These are phyloP conservation scores for Leptinotarsa juncta DNA, from an alignment of 2,888 invertebrate genomes.

Conservation along the genomic window DNA sequence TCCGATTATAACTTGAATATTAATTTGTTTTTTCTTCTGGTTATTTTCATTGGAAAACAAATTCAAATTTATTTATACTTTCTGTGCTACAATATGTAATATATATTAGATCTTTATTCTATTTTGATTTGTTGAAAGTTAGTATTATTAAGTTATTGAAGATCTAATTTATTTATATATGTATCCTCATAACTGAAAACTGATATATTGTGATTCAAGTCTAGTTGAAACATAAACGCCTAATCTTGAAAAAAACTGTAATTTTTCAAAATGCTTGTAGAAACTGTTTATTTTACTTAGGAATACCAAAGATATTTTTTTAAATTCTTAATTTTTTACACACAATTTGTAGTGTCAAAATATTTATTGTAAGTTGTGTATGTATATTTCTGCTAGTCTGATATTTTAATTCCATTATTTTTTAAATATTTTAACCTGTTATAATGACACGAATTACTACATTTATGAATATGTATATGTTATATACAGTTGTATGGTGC, in stretches of 20 bases:
- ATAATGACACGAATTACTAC: constrained; percentile 47
- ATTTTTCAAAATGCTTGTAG: constrained; percentile 34
- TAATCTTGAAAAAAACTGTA: constrained; percentile 27
- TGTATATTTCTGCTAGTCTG: constrained; percentile 55
- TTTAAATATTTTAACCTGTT: constrained; percentile 51
- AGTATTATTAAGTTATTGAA: constrained; percentile 42
- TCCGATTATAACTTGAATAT: background rate
- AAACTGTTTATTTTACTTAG: constrained; percentile 41
- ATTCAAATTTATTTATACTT: constrained; percentile 19
- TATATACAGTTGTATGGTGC: constrained; percentile 55
- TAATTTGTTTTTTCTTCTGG: background rate
- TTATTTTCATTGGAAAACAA: background rate
- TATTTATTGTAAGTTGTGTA: constrained; percentile 44
- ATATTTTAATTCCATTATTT: constrained; percentile 54
- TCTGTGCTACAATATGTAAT: constrained; percentile 27
- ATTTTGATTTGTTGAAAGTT: constrained; percentile 32
- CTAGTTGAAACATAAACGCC: constrained; percentile 22
- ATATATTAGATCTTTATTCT: constrained; percentile 16
- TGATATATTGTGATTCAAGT: constrained; percentile 37
- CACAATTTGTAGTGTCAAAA: constrained; percentile 47
- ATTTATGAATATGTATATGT: constrained; percentile 47
- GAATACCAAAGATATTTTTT: constrained; percentile 54
- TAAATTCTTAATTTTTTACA: constrained; percentile 29
- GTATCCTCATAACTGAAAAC: constrained; percentile 33
- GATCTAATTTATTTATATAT: constrained; percentile 37